Conservation (phyloP, 2,113 vertebrate species). For the Raphicerus campestris region DNA sequence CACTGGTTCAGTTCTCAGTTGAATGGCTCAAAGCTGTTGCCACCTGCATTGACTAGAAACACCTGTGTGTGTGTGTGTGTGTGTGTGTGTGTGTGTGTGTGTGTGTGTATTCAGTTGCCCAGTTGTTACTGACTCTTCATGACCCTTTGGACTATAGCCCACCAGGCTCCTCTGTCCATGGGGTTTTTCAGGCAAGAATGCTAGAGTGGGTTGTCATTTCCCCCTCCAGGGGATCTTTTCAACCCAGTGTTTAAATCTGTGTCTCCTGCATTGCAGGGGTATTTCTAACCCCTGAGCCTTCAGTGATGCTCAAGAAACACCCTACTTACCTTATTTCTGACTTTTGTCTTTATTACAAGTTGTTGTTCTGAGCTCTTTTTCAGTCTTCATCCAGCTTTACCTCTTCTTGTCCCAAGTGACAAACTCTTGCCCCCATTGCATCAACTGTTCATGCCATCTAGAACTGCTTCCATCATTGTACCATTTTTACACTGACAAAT, state of each 20-base stretch:
- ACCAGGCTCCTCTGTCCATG: not conserved
- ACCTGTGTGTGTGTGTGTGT: not conserved
- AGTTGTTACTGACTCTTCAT: not conserved
- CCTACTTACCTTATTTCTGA: not conserved
- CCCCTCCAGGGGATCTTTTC: not conserved
- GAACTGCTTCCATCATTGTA: conserved; percentile 12
- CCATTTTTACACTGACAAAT: conserved; percentile 18
- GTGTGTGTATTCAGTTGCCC: not conserved
- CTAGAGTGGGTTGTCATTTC: not conserved
- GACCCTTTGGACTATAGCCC: not conserved
- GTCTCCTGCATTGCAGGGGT: not conserved
- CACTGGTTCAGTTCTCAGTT: not conserved
- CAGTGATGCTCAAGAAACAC: not conserved
- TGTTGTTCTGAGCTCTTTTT: not conserved
- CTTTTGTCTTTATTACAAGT: not conserved
- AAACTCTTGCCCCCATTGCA: conserved; percentile 4
- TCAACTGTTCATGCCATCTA: not conserved
- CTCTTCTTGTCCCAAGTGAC: not conserved
- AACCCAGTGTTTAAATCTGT: not conserved
- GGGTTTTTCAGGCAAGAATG: not conserved
- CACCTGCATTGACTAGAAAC: not conserved
- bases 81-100: not conserved
- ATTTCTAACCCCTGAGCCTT: not conserved
- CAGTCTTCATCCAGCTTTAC: not conserved
- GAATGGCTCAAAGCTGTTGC: not conserved